Evolutionary conservation across 2,797 vertebrate species (phyloP).

Genomic region (Sebastes glaucus): DNA sequence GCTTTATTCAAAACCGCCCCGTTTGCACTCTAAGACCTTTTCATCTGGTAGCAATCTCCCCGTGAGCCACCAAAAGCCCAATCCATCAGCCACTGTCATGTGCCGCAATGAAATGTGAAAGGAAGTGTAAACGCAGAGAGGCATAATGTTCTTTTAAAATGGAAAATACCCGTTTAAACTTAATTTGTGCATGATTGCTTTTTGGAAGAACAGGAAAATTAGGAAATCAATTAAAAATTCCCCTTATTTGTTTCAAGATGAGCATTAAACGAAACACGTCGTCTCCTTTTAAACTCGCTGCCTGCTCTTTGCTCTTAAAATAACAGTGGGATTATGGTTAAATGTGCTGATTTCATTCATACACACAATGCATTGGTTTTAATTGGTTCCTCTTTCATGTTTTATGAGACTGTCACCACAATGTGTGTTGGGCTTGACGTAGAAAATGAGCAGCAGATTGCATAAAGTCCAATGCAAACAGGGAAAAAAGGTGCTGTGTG

Average conservation of each 20-base stretch:
- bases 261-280: conserved; percentile 61
- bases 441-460: conserved; percentile 79
- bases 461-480: conserved; percentile 70
- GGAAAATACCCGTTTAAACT: conserved; percentile 78
- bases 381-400: conserved; percentile 74
- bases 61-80: conserved; percentile 78
- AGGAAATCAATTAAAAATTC: conserved; percentile 55
- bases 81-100: conserved; percentile 86
- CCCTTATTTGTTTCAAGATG: conserved; percentile 70
- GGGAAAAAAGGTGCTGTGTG: conserved; percentile 61
- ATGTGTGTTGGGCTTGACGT: conserved; percentile 67
- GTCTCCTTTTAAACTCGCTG: conserved; percentile 51
- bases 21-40: conserved; percentile 79
- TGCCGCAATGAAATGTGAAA: conserved; percentile 70
- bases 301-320: conserved; percentile 67
- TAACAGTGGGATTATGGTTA: conserved; percentile 68
- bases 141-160: conserved; percentile 81
- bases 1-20: conserved; percentile 65
- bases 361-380: conserved; percentile 58
- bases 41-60: conserved; percentile 87
- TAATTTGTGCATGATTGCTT: conserved; percentile 76
- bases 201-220: conserved; percentile 59
- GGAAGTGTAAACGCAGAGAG: conserved; percentile 63
- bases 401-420: conserved; percentile 67
- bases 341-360: conserved; percentile 72